phyloP scores from a whole-genome alignment of 2,888 invertebrate genomes.

The Acleris cristana region DNA sequence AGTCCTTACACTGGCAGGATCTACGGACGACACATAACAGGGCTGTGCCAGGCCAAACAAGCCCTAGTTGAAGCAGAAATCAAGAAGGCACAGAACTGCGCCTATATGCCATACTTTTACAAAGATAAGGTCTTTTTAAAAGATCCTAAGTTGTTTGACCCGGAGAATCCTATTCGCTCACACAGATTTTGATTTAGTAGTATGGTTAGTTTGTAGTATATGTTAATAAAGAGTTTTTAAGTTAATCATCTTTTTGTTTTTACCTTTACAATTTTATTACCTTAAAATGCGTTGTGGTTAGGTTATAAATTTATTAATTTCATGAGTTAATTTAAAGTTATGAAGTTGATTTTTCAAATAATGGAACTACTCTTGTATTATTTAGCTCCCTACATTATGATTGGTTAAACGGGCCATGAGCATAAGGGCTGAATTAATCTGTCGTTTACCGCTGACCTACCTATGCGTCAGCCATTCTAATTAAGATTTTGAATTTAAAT shows the following conservation, averaged over 20 bases:
- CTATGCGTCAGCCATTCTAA: too few species aligned
- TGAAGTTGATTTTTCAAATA: too few species aligned
- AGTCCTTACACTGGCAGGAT: constrained; percentile 97
- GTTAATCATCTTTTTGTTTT: neutral
- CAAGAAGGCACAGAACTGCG: constrained; percentile 88
- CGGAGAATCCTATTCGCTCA: constrained; percentile 91
- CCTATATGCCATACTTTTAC: constrained; percentile 92
- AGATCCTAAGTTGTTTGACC: constrained; percentile 96
- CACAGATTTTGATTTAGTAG: constrained; percentile 87
- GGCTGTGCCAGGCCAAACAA: constrained; percentile 94
- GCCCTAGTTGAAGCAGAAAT: constrained; percentile 89
- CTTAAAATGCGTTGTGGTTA: too few species aligned
- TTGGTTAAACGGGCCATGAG: too few species aligned
- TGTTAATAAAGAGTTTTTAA: constrained; percentile 35
- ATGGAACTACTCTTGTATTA: too few species aligned
- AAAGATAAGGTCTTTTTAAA: constrained; percentile 91
- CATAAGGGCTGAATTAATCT: too few species aligned
- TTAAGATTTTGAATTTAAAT: too few species aligned
- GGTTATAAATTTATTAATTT: too few species aligned
- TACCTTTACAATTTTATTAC: neutral
- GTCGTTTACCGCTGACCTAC: too few species aligned
- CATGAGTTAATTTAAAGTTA: too few species aligned
- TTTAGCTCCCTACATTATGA: too few species aligned
- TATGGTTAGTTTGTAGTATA: constrained; percentile 25
- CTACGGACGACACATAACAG: constrained; percentile 96